Percentiles rank a stretch among this genome's conserved stretches.
Conservation (phyloP, 2,797 vertebrate species). For the Intellagama lesueurii region DNA sequence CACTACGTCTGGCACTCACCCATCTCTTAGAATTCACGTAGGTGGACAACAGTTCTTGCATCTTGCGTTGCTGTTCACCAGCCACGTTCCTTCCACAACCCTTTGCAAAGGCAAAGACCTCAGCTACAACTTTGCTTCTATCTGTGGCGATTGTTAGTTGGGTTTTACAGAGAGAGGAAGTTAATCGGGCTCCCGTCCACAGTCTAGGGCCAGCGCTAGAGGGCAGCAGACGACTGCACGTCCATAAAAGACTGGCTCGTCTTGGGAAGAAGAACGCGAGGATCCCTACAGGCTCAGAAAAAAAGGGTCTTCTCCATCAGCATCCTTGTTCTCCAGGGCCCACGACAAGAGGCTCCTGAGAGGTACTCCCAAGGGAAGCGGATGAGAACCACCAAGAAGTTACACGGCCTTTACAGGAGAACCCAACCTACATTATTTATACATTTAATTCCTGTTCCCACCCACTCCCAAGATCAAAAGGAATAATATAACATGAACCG, state of each 20-base stretch:
- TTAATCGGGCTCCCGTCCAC: background rate
- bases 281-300: too few relatives aligned
- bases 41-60: background rate
- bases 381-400: too few relatives aligned
- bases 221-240: slow-evolving; percentile 71
- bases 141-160: background rate
- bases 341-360: too few relatives aligned
- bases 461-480: too few relatives aligned
- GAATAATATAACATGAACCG: too few relatives aligned
- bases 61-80: background rate
- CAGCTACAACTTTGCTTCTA: background rate
- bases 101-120: background rate
- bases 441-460: too few relatives aligned
- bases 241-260: background rate
- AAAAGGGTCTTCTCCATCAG: too few relatives aligned
- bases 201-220: slow-evolving; percentile 65
- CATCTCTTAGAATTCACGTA: background rate
- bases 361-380: too few relatives aligned
- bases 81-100: background rate
- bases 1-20: background rate
- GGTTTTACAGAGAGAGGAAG: background rate
- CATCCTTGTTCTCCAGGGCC: too few relatives aligned
- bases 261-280: too few relatives aligned
- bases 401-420: too few relatives aligned
- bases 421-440: too few relatives aligned